These are phyloP conservation scores for Aurelia sp. DNA, from an alignment of 30 jellyfish, hydroid and myxozoan species.

Conservation along the genomic window DNA sequence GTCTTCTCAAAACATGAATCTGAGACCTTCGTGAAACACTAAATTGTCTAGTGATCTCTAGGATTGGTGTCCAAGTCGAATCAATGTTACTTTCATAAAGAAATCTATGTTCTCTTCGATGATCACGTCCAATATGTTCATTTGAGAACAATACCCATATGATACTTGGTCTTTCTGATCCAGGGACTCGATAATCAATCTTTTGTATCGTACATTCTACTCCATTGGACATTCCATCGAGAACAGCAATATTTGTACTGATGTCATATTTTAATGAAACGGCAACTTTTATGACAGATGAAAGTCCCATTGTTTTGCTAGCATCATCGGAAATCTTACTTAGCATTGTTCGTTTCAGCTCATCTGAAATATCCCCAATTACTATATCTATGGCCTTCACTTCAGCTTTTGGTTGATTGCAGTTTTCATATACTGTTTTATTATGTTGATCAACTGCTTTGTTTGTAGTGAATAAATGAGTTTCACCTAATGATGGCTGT, in stretches of 20 bases:
- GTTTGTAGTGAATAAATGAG: conserved; percentile 25
- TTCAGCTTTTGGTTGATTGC: background rate
- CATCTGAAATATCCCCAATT: background rate
- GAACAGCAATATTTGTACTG: conserved; percentile 2
- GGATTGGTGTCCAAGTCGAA: conserved; percentile 33
- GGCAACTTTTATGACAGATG: background rate
- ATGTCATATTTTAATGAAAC: conserved; percentile 7
- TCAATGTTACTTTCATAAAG: background rate
- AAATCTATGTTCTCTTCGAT: background rate
- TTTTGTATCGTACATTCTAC: conserved; percentile 33
- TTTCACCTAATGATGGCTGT: background rate
- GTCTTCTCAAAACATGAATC: background rate
- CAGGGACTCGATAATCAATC: conserved; percentile 15
- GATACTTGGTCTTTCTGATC: conserved; percentile 22
- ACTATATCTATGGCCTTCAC: conserved; percentile 6
- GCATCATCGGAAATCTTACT: conserved; percentile 11
- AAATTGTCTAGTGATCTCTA: conserved; percentile 25
- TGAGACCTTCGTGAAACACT: background rate
- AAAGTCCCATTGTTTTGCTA: conserved; percentile 16
- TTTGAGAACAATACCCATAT: conserved; percentile 24
- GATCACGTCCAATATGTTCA: background rate
- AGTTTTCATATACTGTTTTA: background rate
- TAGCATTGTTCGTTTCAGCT: background rate
- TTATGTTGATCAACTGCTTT: conserved; percentile 12
- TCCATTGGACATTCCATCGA: conserved; percentile 34